Base-by-base conservation (phyloP, 2,888 invertebrate genomes). In the Pyrrhosoma nymphula region DNA sequence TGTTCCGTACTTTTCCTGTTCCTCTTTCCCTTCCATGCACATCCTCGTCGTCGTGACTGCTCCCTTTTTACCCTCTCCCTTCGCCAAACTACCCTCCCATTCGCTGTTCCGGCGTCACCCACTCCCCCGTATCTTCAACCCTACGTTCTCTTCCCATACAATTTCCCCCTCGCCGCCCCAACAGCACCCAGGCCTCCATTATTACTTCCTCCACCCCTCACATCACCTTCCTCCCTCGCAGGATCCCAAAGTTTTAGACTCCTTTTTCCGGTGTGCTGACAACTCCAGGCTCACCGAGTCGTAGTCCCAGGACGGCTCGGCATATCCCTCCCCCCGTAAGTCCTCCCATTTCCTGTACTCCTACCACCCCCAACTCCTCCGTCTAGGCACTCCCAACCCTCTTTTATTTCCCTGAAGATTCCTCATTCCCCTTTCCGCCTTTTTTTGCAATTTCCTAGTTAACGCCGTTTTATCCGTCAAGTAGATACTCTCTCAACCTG, bases 201-300 rank as follows among this genome's bases (percentile, higher is more conserved):
- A 69, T 69, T 69, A 10, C 69, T 26, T 69, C 26, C 69, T 47
- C n/a, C 26, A 0, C 82, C n/a, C 69, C n/a, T 14, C n/a, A 8
- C 35, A 1, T 30, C 75, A 1, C 16, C 14, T 14, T 35, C 10
- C 23, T 10, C 69, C 4, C 82, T 35, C 14, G 82, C 82, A 16
- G 82, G 82, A 82, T 35, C 82, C 30, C 14, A 30, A 82, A 82
- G 82, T 56, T 89, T 89, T 89, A 26, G 47, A 26, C 55, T 69
- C 39, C 93, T 47, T 60, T 63, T 35, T 82, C 30, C 69, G 16
- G 30, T 82, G 69, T 75, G 93, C 93, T 69, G 93, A 93, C 93
- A 93, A 75, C 93, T 93, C 69, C 69, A 93, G 93, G 75, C 30
- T 30, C 69, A 18, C 91, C 63, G 35, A 26, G 26, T 35, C 56